Percentiles rank a stretch among this genome's conserved stretches.
These are phyloP conservation scores for Lycodopsis pacificus DNA, from an alignment of 2,797 vertebrate species.

Conservation along the genomic window DNA sequence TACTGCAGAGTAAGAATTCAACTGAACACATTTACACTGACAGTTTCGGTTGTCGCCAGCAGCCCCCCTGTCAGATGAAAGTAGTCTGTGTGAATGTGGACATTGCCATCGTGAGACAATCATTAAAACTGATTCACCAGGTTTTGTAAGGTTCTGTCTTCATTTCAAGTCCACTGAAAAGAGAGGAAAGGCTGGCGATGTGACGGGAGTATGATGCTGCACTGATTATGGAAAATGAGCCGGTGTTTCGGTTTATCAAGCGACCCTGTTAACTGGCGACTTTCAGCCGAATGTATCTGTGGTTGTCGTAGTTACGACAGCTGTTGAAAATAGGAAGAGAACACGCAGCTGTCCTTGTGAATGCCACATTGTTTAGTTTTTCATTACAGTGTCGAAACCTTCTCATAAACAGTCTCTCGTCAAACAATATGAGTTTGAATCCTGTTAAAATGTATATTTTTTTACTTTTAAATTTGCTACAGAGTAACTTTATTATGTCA, in stretches of 20 bases:
- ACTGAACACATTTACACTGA: slow-evolving; percentile 14
- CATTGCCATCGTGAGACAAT: background rate
- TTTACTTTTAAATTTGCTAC: too few species aligned
- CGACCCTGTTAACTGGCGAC: too few species aligned
- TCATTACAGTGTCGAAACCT: background rate
- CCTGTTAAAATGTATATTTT: too few species aligned
- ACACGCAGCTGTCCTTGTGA: background rate
- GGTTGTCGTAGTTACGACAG: background rate
- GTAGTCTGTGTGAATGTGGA: background rate
- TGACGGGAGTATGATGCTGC: background rate
- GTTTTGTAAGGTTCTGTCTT: background rate
- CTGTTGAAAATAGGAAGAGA: background rate
- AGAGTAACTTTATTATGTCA: too few species aligned
- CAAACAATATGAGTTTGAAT: too few species aligned
- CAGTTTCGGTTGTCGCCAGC: background rate
- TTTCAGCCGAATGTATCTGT: background rate
- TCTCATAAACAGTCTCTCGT: background rate
- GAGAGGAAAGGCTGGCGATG: background rate
- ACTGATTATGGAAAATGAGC: background rate
- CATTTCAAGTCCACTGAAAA: background rate
- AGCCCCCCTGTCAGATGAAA: background rate
- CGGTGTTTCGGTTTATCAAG: too few species aligned
- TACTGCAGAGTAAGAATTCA: background rate
- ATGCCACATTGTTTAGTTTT: background rate
- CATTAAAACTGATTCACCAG: background rate